phyloP scores from a whole-genome alignment of 2,797 vertebrate genomes.

The Avahi laniger region DNA sequence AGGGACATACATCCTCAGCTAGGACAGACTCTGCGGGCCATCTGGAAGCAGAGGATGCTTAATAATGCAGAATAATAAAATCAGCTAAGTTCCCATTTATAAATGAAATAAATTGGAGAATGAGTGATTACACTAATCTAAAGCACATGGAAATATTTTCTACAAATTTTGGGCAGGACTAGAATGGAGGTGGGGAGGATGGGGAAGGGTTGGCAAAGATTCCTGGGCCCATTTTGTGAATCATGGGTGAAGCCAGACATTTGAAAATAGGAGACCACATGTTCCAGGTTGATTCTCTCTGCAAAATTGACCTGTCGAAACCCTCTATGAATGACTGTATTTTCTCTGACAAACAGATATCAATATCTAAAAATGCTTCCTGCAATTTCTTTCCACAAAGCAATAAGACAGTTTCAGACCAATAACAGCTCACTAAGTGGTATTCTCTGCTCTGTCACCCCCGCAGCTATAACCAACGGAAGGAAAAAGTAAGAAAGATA shows the following conservation, averaged over 20 bases:
- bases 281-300: conserved; percentile 37
- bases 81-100: conserved; percentile 46
- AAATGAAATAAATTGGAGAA: conserved; percentile 56
- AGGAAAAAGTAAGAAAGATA: conserved; percentile 61
- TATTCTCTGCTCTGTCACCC: conserved; percentile 50
- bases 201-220: background rate
- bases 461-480: background rate
- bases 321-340: conserved; percentile 37
- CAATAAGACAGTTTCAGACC: conserved; percentile 66
- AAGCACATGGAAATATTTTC: background rate
- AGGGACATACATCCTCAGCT: conserved; percentile 21
- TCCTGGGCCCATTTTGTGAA: conserved; percentile 1
- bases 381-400: conserved; percentile 65
- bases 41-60: conserved; percentile 65
- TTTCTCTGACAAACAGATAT: conserved; percentile 66
- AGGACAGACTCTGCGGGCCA: conserved; percentile 53
- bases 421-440: conserved; percentile 50
- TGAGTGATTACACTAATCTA: conserved; percentile 15
- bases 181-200: too few relatives aligned
- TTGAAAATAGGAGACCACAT: conserved; percentile 34
- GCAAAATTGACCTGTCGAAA: conserved; percentile 60
- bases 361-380: conserved; percentile 73
- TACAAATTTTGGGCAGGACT: background rate
- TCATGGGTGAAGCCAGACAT: background rate
- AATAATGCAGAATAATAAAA: conserved; percentile 70